Evolutionary conservation across 2,113 vertebrate genomes (phyloP).

Genomic region (Hemiscyllium ocellatum): DNA sequence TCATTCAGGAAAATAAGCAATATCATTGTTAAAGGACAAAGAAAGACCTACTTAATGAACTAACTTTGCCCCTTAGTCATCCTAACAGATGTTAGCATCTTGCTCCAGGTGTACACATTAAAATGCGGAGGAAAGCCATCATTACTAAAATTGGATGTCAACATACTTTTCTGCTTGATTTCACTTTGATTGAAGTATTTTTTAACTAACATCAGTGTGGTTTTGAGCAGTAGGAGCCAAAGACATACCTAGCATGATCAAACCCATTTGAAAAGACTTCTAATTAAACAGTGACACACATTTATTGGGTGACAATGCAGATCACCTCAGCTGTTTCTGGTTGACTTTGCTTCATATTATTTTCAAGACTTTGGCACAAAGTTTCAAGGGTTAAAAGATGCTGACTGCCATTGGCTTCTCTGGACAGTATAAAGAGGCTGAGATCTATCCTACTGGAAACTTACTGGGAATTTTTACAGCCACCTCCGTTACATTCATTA

Average conservation of each 20-base stretch:
- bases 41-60: background rate
- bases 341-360: background rate
- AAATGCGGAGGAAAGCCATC: background rate
- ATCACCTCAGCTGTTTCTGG: background rate
- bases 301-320: background rate
- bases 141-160: background rate
- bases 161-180: background rate
- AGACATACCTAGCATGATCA: background rate
- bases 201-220: background rate
- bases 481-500: background rate
- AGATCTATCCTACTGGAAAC: background rate
- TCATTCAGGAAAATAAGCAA: background rate
- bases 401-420: background rate
- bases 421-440: background rate
- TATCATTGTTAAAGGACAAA: background rate
- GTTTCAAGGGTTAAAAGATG: background rate
- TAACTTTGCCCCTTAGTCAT: background rate
- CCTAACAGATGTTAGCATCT: background rate
- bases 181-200: background rate
- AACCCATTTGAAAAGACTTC: background rate
- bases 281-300: conserved; percentile 1
- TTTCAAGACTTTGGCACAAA: background rate
- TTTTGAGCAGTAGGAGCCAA: background rate
- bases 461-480: background rate
- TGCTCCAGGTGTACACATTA: background rate